A percentile compares a stretch with the other conserved stretches of the same genome.
Conservation (phyloP, 2,113 vertebrate genomes). For the Leptobrachium ailaonicum region DNA sequence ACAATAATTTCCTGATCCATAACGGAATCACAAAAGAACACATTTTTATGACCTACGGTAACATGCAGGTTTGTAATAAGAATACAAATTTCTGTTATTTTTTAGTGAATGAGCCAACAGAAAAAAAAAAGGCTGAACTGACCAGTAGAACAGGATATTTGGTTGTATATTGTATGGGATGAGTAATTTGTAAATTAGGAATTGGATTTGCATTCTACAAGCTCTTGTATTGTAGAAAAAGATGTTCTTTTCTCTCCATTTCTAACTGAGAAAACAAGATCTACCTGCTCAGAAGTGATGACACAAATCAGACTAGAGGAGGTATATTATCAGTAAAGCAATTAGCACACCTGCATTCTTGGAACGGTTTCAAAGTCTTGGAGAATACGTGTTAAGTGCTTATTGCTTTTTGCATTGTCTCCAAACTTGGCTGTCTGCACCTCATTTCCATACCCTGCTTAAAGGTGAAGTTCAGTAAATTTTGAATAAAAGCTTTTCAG, state of each 20-base stretch:
- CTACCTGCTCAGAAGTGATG: slow-evolving; percentile 40
- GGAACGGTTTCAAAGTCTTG: slow-evolving; percentile 36
- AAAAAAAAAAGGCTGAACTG: slow-evolving; percentile 20
- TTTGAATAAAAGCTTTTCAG: slow-evolving; percentile 18
- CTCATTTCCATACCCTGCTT: slow-evolving; percentile 37
- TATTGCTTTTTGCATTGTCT: slow-evolving; percentile 30
- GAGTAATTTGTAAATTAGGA: slow-evolving; percentile 9
- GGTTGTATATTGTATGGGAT: not conserved
- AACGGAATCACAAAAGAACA: no score
- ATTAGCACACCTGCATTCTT: slow-evolving; percentile 47
- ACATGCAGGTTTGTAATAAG: not conserved
- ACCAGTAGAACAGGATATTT: slow-evolving; percentile 28
- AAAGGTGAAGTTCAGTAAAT: slow-evolving; percentile 17
- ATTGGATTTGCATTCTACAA: not conserved
- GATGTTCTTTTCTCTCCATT: slow-evolving; percentile 1
- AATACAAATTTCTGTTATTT: not conserved
- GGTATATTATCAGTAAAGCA: slow-evolving; percentile 17
- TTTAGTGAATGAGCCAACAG: not conserved
- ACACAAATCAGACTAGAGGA: slow-evolving; percentile 26
- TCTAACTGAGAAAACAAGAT: slow-evolving; percentile 24
- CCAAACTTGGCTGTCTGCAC: slow-evolving; percentile 27
- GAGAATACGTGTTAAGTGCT: slow-evolving; percentile 24
- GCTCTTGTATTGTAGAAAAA: not conserved
- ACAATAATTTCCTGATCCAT: no score
- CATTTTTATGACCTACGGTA: not conserved